Evolutionary conservation across 2,888 invertebrate species (phyloP).

Genomic region (Minunthozetes semirufus): DNA sequence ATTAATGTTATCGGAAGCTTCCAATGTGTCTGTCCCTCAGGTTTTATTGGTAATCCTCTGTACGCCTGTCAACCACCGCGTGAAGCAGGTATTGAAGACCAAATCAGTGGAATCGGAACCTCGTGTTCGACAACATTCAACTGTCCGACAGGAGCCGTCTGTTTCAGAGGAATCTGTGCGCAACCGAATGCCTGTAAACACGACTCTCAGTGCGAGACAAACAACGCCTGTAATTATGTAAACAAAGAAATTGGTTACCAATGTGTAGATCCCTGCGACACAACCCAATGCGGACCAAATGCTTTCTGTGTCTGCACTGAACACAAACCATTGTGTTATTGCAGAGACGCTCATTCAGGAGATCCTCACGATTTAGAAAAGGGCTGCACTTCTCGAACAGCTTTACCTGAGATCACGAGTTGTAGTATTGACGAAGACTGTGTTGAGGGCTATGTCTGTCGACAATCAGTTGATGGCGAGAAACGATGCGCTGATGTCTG

Average conservation of each 20-base stretch:
- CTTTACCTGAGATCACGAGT: slow-evolving; percentile 28
- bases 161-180: slow-evolving; percentile 34
- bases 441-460: slow-evolving; percentile 38
- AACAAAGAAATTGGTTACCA: slow-evolving; percentile 35
- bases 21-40: slow-evolving; percentile 79
- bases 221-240: slow-evolving; percentile 36
- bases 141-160: slow-evolving; percentile 34
- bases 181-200: slow-evolving; percentile 35
- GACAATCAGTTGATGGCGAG: slow-evolving; percentile 35
- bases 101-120: slow-evolving; percentile 31
- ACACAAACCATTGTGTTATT: slow-evolving; percentile 66
- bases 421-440: slow-evolving; percentile 40
- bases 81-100: slow-evolving; percentile 24
- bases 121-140: slow-evolving; percentile 34
- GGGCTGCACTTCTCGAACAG: slow-evolving; percentile 54
- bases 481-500: slow-evolving; percentile 43
- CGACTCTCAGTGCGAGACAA: slow-evolving; percentile 31
- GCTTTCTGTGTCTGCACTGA: slow-evolving; percentile 67
- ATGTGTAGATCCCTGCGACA: slow-evolving; percentile 42
- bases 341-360: slow-evolving; percentile 72
- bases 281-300: slow-evolving; percentile 61
- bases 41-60: slow-evolving; percentile 71
- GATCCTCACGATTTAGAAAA: slow-evolving; percentile 55
- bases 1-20: slow-evolving; percentile 81
- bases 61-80: slow-evolving; percentile 37